phyloP scores from a whole-genome alignment of 2,888 invertebrate species.

The Adelphocoris suturalis region DNA sequence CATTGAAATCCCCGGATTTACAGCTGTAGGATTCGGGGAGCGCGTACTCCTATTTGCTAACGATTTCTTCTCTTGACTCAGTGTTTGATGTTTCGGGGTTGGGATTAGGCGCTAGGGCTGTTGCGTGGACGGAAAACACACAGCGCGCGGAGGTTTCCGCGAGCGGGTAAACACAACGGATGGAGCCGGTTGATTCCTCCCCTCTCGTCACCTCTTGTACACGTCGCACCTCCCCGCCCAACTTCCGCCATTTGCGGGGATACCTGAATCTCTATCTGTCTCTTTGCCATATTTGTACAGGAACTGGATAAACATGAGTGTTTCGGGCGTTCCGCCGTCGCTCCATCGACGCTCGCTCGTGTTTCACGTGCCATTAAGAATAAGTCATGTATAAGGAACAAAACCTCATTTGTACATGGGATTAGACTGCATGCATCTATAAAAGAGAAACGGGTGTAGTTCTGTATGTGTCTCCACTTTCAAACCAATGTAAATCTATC shows the following conservation, averaged over 20 bases:
- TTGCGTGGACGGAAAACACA: constrained; percentile 38
- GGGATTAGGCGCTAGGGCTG: background rate
- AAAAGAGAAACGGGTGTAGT: too few relatives aligned
- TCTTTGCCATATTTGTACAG: constrained; percentile 8
- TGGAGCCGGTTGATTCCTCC: constrained; percentile 35
- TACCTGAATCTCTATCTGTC: background rate
- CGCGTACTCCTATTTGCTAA: too few relatives aligned
- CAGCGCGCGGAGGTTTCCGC: background rate
- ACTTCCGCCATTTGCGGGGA: background rate
- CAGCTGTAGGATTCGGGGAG: too few relatives aligned
- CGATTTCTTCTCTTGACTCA: background rate
- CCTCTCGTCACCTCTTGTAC: background rate
- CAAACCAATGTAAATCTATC: too few relatives aligned
- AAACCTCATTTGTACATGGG: background rate
- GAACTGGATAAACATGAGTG: background rate
- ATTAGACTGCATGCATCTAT: too few relatives aligned
- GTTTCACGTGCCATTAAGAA: background rate
- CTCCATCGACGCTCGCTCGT: background rate
- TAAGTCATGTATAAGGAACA: background rate
- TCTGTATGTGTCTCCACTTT: too few relatives aligned
- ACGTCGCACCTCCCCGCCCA: background rate
- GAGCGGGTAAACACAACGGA: background rate
- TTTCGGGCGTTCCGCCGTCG: background rate
- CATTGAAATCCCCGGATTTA: too few relatives aligned
- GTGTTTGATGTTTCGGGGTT: background rate